These are phyloP conservation scores for Eudorcas thomsonii DNA, from an alignment of 2,113 vertebrate species.

Conservation along the genomic window DNA sequence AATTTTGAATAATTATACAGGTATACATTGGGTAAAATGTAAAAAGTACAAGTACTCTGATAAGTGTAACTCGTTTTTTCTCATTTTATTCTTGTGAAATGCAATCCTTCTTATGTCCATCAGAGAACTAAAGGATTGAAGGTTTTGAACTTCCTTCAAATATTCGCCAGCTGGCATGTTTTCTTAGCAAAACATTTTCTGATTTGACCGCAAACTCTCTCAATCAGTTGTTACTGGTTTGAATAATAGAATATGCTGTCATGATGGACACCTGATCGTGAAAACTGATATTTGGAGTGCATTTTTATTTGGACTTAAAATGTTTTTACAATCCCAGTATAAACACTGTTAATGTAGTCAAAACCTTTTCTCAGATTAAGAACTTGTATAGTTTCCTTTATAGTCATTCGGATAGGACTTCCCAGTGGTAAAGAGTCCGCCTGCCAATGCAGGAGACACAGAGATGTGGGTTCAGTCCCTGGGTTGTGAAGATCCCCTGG, in stretches of 20 bases:
- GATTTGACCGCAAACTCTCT: conserved; percentile 70
- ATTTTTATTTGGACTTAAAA: conserved; percentile 79
- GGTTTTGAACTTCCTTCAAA: conserved; percentile 73
- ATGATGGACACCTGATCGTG: conserved; percentile 72
- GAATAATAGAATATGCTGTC: conserved; percentile 71
- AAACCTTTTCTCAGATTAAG: conserved; percentile 69
- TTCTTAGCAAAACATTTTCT: conserved; percentile 74
- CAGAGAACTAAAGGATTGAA: conserved; percentile 63
- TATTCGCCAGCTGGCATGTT: conserved; percentile 69
- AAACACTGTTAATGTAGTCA: conserved; percentile 72
- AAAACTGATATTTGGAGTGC: conserved; percentile 73
- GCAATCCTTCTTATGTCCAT: conserved; percentile 49
- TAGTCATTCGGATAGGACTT: background rate
- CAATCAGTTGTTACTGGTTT: conserved; percentile 70
- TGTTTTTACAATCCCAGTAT: conserved; percentile 74
- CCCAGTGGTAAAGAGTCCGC: background rate
- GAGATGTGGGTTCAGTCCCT: background rate
- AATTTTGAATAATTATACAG: conserved; percentile 10
- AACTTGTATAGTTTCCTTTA: conserved; percentile 64
- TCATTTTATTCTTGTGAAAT: conserved; percentile 68
- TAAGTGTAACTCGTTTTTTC: conserved; percentile 30
- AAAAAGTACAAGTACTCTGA: conserved; percentile 16
- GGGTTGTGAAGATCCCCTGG: background rate
- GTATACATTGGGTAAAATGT: background rate
- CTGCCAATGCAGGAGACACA: background rate